Evolutionary conservation across 2,888 invertebrate genomes (phyloP), one percentile per base, ranked within the genome.

Genomic region (Dioctria linearis): DNA sequence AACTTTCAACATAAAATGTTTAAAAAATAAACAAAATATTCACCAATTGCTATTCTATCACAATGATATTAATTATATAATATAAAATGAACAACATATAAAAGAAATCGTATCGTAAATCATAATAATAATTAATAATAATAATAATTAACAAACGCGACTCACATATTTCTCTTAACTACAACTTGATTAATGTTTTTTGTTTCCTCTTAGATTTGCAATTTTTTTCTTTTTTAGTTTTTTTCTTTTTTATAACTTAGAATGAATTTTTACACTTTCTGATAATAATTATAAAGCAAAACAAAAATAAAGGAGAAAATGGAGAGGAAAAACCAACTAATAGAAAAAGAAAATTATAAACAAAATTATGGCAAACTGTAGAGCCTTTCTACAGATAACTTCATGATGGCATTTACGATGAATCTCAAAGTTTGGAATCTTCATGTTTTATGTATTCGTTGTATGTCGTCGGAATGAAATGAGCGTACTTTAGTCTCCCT

Each of bases 11-110:
- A 63, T 63, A 76, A 76, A 63, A 76, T 76, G 76, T 76, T 76
- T 76, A 76, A 76, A 54, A 76, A 76, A 76, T 76, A 76, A 76
- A 76, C 76, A 76, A 76, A n/a, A 76, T 76, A 76, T 76, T 76
- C 76, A 76, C 76, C 63, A 61, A 76, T 76, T 76, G 76, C 76
- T 76, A 76, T 59, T 76, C 63, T 76, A 76, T 76, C 76, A 76
- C 76, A 76, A 76, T 63, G 76, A 76, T 76, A 76, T 76, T 63
- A 76, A 76, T 76, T 63, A 25, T 0, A 25, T 25, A 25, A 25
- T 25, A 73, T 73, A 76, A 76, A 63, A 76, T 76, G 76, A 76
- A 76, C 76, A 76, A 76, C 76, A 63, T 63, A 63, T 63, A 63
- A 13, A 37, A 63, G 51, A 76, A 63, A 25, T 25, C 25, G 46